Percentiles rank a stretch among this genome's conserved stretches.
phyloP scores from a whole-genome alignment of 2,888 invertebrate species.

The Cyaniris semiargus region DNA sequence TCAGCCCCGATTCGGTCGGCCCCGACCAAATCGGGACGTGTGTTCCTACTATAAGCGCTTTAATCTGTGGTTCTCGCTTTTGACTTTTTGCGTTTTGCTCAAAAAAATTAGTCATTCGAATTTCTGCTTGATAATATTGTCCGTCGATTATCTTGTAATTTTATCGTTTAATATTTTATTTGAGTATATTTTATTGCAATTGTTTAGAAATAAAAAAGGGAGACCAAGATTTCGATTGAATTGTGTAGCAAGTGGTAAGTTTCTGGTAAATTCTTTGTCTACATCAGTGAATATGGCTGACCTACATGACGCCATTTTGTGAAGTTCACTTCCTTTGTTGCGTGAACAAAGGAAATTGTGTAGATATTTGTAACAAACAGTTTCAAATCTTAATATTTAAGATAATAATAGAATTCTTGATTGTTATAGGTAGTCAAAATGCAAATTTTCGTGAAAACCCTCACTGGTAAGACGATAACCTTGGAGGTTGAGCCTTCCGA shows the following conservation, averaged over 20 bases:
- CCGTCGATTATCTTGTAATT: background rate
- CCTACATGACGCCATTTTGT: conserved; percentile 35
- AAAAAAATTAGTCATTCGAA: background rate
- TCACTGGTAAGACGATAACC: conserved; percentile 55
- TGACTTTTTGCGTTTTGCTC: too few relatives aligned
- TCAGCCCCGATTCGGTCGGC: too few relatives aligned
- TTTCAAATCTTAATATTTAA: conserved; percentile 5
- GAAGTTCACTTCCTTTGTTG: conserved; percentile 29
- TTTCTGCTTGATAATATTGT: background rate
- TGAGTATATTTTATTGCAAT: background rate
- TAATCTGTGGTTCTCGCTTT: too few relatives aligned
- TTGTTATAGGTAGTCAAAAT: conserved; percentile 44
- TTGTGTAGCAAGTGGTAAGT: conserved; percentile 21
- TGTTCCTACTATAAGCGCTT: too few relatives aligned
- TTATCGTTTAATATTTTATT: background rate
- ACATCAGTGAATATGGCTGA: background rate
- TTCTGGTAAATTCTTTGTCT: conserved; percentile 14
- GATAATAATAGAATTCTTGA: conserved; percentile 27
- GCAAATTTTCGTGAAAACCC: conserved; percentile 49
- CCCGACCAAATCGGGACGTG: too few relatives aligned
- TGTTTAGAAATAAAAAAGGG: background rate
- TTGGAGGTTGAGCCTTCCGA: conserved; percentile 50
- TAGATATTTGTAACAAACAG: background rate
- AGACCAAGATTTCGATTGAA: background rate
- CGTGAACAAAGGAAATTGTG: background rate